These are phyloP conservation scores for Xestia ashworthii DNA, from an alignment of 2,888 invertebrate genomes.

Conservation along the genomic window DNA sequence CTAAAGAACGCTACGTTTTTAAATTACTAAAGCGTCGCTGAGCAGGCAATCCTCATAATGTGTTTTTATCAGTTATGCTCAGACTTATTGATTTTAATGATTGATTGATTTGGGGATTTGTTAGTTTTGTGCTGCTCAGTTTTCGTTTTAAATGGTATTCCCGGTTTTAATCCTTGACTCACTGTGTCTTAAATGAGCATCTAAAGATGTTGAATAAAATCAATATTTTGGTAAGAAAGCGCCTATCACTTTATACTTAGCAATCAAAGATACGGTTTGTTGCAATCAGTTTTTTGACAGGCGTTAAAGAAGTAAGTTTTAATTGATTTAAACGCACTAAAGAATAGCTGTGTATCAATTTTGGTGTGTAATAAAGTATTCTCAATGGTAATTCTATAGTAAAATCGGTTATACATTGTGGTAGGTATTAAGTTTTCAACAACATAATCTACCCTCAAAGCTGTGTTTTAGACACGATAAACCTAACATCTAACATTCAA, in stretches of 20 bases:
- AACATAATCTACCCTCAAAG: background rate
- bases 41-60: slow-evolving; percentile 60
- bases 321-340: background rate
- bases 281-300: background rate
- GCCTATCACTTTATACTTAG: slow-evolving; percentile 31
- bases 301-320: background rate
- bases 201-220: background rate
- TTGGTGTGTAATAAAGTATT: background rate
- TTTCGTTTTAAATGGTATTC: background rate
- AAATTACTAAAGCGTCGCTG: slow-evolving; percentile 76
- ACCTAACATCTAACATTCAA: background rate
- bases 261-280: slow-evolving; percentile 4
- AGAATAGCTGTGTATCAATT: background rate
- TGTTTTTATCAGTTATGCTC: slow-evolving; percentile 55
- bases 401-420: background rate
- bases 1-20: slow-evolving; percentile 78
- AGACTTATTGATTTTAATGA: slow-evolving; percentile 51
- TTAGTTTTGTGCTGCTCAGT: background rate
- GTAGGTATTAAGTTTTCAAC: slow-evolving; percentile 1
- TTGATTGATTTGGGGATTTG: slow-evolving; percentile 25
- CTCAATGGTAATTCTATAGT: background rate
- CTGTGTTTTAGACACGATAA: slow-evolving; percentile 7
- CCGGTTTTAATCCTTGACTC: background rate
- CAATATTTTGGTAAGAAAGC: background rate
- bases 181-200: background rate